Evolutionary conservation across 92 coral and sea anemone species (phyloP).

Genomic region (Palythoa grandis): DNA sequence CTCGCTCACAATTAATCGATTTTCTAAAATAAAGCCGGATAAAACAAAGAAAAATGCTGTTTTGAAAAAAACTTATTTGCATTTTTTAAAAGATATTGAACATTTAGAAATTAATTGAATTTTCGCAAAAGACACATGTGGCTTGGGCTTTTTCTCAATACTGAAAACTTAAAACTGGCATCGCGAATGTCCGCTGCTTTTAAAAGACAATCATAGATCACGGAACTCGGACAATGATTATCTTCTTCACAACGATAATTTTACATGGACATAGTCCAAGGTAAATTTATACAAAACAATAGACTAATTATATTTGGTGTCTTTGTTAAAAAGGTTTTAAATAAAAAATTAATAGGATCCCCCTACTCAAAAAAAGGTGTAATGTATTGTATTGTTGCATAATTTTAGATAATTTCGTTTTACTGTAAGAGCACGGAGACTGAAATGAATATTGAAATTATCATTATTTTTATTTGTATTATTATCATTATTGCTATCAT

Average conservation of each 20-base stretch:
- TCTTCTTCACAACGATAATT: too few species aligned
- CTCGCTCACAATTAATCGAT: background rate
- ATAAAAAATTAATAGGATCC: background rate
- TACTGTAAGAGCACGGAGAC: too few species aligned
- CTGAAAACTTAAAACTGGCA: background rate
- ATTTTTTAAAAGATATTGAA: background rate
- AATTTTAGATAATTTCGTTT: too few species aligned
- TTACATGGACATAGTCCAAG: background rate
- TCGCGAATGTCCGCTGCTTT: too few species aligned
- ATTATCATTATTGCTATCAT: too few species aligned
- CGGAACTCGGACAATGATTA: too few species aligned
- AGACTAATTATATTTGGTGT: background rate
- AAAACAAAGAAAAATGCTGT: background rate
- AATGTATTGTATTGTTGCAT: too few species aligned
- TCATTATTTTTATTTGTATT: too few species aligned
- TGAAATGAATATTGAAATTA: too few species aligned
- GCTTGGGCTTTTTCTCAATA: too few species aligned
- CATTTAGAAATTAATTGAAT: background rate
- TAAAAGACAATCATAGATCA: too few species aligned
- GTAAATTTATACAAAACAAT: background rate
- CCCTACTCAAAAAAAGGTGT: background rate
- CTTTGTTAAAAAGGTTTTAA: background rate
- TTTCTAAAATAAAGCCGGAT: background rate
- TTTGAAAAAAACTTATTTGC: background rate
- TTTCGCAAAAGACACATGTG: too few species aligned